Base-by-base conservation (phyloP, 2,888 invertebrate species). In the Mechanitis mazaeus region DNA sequence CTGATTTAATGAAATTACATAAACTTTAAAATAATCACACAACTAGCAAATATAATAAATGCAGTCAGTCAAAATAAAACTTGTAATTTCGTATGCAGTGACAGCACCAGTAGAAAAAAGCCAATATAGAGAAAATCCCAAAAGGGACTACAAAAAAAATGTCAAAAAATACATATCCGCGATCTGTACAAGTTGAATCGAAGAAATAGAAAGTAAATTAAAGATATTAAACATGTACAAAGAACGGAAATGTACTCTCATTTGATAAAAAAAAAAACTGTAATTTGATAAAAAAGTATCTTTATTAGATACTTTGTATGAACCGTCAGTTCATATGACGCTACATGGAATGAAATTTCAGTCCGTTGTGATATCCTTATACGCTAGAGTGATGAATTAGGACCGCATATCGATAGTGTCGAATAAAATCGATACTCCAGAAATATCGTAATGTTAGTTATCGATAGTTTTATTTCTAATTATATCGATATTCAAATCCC, bases 11-110 rank as follows among this genome's bases (percentile, higher is more conserved):
- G 47, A 33, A 45, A 45, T 53, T 53, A 42, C 33, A 12, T 58
- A 53, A 42, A 54, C 54, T 45, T 53, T 7, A 54, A 54, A 3
- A 46, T 46, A 45, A 42, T 57, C 59, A 61, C 54, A 12, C 38
- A 55, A 42, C 31, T 56, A n/a, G 45, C 46, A 58, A 50, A 55
- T 46, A 59, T 47, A n/a, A 66, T 76, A 80, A 80, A 81, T 79
- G 79, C 79, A 71, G 65, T 80, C 78, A 77, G 78, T 77, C 78
- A 62, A 68, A 66, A 65, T 57, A 61, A 59, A 65, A 56, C 45
- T 42, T 54, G 60, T 56, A 62, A 58, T 61, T 47, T 61, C 53
- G n/a, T 55, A 63, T 55, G 47, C 45, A 45, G 46, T 45, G 7
- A 20, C 58, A 60, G 66, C 66, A 64, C 58, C 64, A 60, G 42